Conservation (phyloP, 2,113 vertebrate species). For the Varanus salvator region DNA sequence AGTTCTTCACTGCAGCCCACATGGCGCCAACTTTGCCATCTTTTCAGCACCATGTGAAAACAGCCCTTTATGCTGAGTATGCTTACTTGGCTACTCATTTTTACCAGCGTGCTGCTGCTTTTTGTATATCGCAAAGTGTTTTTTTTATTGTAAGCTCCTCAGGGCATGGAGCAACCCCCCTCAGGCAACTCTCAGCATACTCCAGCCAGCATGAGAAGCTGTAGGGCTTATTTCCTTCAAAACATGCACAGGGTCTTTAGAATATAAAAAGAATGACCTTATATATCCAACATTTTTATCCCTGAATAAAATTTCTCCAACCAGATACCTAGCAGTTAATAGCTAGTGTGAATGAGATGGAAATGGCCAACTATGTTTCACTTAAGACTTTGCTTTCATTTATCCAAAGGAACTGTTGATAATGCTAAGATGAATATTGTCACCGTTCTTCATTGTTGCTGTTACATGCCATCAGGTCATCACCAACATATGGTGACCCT, state of each 20-base stretch:
- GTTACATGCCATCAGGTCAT: too few relatives aligned
- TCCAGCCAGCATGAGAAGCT: too few relatives aligned
- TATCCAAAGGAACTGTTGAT: not conserved
- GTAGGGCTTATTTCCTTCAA: not conserved
- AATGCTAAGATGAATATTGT: not conserved
- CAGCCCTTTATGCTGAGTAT: not conserved
- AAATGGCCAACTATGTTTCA: not conserved
- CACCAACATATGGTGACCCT: too few relatives aligned
- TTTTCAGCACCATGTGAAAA: not conserved
- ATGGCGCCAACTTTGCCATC: not conserved
- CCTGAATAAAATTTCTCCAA: not conserved
- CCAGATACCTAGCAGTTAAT: not conserved
- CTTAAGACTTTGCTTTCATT: not conserved
- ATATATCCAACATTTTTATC: not conserved
- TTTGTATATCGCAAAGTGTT: too few relatives aligned
- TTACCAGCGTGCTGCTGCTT: too few relatives aligned
- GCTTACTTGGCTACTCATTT: not conserved
- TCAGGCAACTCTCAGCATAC: too few relatives aligned
- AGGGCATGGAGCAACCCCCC: not conserved
- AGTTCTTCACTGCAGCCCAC: too few relatives aligned
- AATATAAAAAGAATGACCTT: not conserved
- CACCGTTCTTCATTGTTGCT: not conserved
- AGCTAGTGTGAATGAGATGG: not conserved
- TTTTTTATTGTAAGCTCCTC: not conserved
- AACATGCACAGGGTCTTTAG: not conserved